Evolutionary conservation across 2,113 vertebrate genomes (phyloP), one percentile per base, ranked within the genome.

Genomic region (Sander lucioperca): DNA sequence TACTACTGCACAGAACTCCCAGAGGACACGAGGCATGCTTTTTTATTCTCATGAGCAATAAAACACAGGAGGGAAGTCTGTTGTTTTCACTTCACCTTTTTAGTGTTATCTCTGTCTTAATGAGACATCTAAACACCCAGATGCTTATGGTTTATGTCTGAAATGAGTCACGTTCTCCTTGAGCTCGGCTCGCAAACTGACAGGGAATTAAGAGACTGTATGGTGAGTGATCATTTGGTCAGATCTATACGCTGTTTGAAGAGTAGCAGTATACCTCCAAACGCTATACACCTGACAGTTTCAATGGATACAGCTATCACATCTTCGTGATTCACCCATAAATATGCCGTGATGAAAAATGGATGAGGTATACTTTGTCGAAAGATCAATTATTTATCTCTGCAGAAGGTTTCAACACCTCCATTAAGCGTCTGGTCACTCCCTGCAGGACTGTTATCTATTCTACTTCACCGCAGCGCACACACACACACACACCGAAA

Each of bases 341-440:
- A 94, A 92, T 91, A 91, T 90, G 90, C 84, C 12, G 15, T 50
- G 3, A 86, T 95, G 73, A 93, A 94, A 92, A 86, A 92, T 94
- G 56, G 77, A 94, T 85, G 83, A 91, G 87, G 89, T 90, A 64
- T 92, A 93, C 90, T 94, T 95, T 93, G 91, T 93, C 77, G 61
- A 77, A 82, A 62, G 70, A 85, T 93, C 71, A 86, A 91, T 92
- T 83, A 94, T 95, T 92, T 89, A 93, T 91, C 76, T 27, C 50
- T 2, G 74, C 81, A 69, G 73, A n/a, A 81, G 82, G 83, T 86
- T 89, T 88, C 89, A 89, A 93, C 91, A 89, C 88, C 91, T 90
- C 88, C 85, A 89, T 91, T 91, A 90, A 85, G 88, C 56, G 2
- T 80, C 85, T 85, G 87, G 89, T 91, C 89, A 88, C 79, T 88